Evolutionary conservation across 35 echinoderm and acorn worm genomes (phyloP), one percentile per base, ranked within the genome.

Genomic region (Holothuria glaberrima): DNA sequence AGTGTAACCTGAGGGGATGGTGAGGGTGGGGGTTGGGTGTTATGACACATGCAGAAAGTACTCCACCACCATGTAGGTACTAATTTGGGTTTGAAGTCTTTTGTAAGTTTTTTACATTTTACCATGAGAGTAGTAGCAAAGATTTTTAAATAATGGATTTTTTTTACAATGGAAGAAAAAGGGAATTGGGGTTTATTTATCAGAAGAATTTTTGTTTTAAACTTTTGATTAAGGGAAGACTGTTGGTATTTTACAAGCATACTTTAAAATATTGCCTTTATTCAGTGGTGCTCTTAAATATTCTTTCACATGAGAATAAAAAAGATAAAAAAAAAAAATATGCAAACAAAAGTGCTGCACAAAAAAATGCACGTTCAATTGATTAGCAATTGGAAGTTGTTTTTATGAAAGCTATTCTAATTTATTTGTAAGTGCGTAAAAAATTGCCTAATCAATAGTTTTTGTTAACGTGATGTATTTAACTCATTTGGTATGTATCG

Each of bases 241-340:
- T 32, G 35, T 72, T 21, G 4, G 62, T 72, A 34, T 72, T 31
- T 75, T 22, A 21, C 33, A 75, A 34, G 32, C 21, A 75, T 75
- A n/a, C 71, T 34, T 75, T 75, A 18, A 18, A 75, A 33, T 69
- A 69, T 75, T 22, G 34, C 71, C 44, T 35, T 75, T 75, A 41
- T 75, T 16, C 71, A 75, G 32, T 75, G 71, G 71, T 75, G 71
- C 71, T 75, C 33, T 75, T 2, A 75, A 75, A 19, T 21, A 75
- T 75, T 75, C 71, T 75, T 75, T 75, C 71, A 75, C 44, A n/a
- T 75, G 71, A 75, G 71, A 75, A 75, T 31, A 29, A 75, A 75
- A 41, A 33, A 73, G 70, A 32, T 31, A 33, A 5, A 73, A 73
- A 30, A 19, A 73, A 32, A 38, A 72, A 73, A 73, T 31, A 33